Percentiles rank a stretch among this genome's conserved stretches.
These are phyloP conservation scores for Microcebus tavaratra DNA, from an alignment of 2,113 vertebrate genomes.

Conservation along the genomic window DNA sequence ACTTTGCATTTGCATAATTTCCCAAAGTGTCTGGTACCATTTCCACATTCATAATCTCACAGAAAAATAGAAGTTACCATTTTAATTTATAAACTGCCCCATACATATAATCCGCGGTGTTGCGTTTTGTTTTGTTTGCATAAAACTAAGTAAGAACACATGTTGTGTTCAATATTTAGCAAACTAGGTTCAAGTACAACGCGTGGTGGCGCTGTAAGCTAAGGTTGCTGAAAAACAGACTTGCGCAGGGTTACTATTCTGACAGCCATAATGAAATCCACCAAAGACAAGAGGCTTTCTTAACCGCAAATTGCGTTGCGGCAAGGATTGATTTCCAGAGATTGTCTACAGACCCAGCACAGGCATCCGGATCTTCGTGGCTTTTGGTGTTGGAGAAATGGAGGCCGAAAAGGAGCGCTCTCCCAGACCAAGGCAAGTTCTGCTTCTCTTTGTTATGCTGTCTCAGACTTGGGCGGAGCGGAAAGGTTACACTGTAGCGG, in stretches of 20 bases:
- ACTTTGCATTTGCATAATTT: background rate
- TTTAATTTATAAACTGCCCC: background rate
- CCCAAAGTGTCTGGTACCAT: background rate
- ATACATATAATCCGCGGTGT: background rate
- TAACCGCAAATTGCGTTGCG: background rate
- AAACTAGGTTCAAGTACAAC: background rate
- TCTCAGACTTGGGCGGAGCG: background rate
- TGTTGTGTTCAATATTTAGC: background rate
- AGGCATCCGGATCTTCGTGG: background rate
- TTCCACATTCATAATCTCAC: background rate
- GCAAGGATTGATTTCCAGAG: background rate
- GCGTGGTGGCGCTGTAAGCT: conserved; percentile 55
- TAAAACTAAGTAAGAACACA: background rate
- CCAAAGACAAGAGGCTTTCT: background rate
- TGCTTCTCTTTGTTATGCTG: conserved; percentile 55
- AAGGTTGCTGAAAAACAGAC: background rate
- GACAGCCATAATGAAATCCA: background rate
- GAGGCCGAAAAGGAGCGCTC: background rate
- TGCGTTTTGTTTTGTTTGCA: background rate
- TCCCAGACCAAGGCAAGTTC: conserved; percentile 51
- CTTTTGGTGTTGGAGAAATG: background rate
- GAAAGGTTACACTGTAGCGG: conserved; percentile 81
- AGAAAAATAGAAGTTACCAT: background rate
- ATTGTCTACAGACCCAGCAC: background rate
- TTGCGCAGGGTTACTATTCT: background rate